Percentiles rank a stretch among this genome's conserved stretches.
Conservation (phyloP, 2,113 vertebrate species). For the Anhinga rufa region DNA sequence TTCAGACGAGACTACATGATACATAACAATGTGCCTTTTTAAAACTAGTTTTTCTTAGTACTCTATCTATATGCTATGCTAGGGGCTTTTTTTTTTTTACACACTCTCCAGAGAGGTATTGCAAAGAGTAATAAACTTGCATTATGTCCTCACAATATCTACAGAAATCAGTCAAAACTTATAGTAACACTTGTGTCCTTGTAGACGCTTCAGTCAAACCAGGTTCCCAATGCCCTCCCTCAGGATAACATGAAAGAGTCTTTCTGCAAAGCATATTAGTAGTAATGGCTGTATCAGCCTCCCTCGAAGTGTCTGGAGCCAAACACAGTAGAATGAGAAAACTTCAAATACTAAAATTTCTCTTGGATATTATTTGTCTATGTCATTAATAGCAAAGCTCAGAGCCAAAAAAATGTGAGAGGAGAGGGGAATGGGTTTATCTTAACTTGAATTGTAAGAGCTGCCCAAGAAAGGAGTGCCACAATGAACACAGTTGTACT, state of each 20-base stretch:
- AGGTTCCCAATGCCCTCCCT: neutral
- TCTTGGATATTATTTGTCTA: neutral
- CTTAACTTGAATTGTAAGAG: neutral
- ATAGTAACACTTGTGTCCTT: neutral
- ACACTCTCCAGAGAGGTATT: neutral
- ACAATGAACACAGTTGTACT: neutral
- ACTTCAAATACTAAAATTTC: neutral
- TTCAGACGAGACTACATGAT: neutral
- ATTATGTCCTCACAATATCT: neutral
- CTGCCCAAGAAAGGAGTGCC: neutral
- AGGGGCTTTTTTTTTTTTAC: neutral
- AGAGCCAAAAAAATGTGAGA: neutral
- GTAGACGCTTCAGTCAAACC: neutral
- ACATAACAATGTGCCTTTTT: neutral
- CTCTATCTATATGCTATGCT: neutral
- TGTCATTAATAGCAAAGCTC: neutral
- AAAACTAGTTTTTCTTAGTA: neutral
- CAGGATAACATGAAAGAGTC: neutral
- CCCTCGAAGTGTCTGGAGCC: neutral
- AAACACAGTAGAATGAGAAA: neutral
- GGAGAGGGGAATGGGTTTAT: neutral
- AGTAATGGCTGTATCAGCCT: neutral
- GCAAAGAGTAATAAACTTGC: neutral
- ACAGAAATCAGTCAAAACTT: neutral
- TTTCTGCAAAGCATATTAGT: neutral